These are phyloP conservation scores for Meghimatium bilineatum DNA, from an alignment of 2,888 invertebrate genomes.

Conservation along the genomic window DNA sequence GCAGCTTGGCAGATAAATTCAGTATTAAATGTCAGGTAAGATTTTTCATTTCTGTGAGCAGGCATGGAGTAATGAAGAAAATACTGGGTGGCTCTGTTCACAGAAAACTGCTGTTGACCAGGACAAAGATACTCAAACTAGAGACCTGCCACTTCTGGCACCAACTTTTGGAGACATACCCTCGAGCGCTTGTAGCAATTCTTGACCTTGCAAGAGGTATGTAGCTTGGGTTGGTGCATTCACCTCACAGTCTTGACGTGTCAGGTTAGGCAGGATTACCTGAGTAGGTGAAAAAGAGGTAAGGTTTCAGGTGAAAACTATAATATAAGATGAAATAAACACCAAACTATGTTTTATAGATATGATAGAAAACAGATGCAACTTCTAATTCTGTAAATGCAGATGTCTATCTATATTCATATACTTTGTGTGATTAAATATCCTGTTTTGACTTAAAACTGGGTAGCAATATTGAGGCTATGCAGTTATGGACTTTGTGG, in stretches of 20 bases:
- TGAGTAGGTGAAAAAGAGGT: background rate
- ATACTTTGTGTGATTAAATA: too few relatives aligned
- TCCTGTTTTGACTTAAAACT: too few relatives aligned
- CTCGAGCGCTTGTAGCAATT: conserved; percentile 62
- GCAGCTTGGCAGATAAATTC: background rate
- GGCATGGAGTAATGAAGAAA: background rate
- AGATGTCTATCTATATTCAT: too few relatives aligned
- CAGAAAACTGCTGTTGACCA: conserved; percentile 14
- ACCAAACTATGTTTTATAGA: too few relatives aligned
- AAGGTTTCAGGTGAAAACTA: too few relatives aligned
- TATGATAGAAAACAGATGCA: too few relatives aligned
- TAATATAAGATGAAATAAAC: too few relatives aligned
- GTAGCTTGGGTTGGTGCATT: conserved; percentile 58
- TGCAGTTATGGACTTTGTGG: too few relatives aligned
- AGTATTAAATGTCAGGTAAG: background rate
- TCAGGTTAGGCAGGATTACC: conserved; percentile 51
- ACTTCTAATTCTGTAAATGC: too few relatives aligned
- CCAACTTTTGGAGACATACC: conserved; percentile 28
- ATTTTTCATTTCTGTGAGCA: background rate
- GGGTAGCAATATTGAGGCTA: too few relatives aligned
- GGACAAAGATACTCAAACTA: conserved; percentile 24
- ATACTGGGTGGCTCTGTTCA: background rate
- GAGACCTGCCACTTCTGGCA: background rate
- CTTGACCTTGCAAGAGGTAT: conserved; percentile 61
- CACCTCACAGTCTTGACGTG: conserved; percentile 64